These are phyloP conservation scores for Leuctra nigra DNA, from an alignment of 2,888 invertebrate species.

Conservation along the genomic window DNA sequence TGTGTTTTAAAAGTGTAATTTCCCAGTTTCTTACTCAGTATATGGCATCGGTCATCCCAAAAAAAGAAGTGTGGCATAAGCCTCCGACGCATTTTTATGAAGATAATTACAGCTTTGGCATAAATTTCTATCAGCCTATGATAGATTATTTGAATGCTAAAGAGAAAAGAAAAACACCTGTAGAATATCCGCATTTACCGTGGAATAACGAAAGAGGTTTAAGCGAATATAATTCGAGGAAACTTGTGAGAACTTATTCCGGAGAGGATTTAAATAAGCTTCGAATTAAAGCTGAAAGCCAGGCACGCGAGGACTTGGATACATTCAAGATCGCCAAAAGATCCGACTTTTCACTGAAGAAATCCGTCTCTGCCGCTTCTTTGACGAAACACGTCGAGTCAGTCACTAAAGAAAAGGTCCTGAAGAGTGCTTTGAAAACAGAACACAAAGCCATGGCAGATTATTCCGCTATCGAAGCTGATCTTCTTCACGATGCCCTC, in stretches of 20 bases:
- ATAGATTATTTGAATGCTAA: slow-evolving; percentile 74
- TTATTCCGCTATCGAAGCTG: slow-evolving; percentile 42
- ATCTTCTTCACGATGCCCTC: slow-evolving; percentile 41
- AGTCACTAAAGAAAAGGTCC: slow-evolving; percentile 10
- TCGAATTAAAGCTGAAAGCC: slow-evolving; percentile 58
- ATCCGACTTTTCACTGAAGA: slow-evolving; percentile 23
- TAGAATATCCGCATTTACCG: slow-evolving; percentile 60
- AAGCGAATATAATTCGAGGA: slow-evolving; percentile 58
- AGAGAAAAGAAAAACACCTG: slow-evolving; percentile 48
- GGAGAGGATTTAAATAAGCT: slow-evolving; percentile 58
- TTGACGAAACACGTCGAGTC: slow-evolving; percentile 24
- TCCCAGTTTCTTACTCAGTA: slow-evolving; percentile 10
- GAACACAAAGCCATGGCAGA: slow-evolving; percentile 43
- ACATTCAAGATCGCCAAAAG: slow-evolving; percentile 43
- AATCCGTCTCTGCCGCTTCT: slow-evolving; percentile 27
- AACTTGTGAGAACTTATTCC: slow-evolving; percentile 57
- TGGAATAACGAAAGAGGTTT: slow-evolving; percentile 65
- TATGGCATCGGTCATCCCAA: slow-evolving; percentile 24
- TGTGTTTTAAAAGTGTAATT: slow-evolving; percentile 1
- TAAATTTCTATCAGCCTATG: slow-evolving; percentile 83
- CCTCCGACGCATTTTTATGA: slow-evolving; percentile 65
- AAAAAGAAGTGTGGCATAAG: slow-evolving; percentile 42
- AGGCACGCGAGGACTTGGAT: slow-evolving; percentile 60
- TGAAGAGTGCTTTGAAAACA: slow-evolving; percentile 38
- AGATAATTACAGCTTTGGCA: slow-evolving; percentile 76